These are phyloP conservation scores for Typhlichthys eigenmanni DNA, from an alignment of 2,797 vertebrate genomes.

Conservation along the genomic window DNA sequence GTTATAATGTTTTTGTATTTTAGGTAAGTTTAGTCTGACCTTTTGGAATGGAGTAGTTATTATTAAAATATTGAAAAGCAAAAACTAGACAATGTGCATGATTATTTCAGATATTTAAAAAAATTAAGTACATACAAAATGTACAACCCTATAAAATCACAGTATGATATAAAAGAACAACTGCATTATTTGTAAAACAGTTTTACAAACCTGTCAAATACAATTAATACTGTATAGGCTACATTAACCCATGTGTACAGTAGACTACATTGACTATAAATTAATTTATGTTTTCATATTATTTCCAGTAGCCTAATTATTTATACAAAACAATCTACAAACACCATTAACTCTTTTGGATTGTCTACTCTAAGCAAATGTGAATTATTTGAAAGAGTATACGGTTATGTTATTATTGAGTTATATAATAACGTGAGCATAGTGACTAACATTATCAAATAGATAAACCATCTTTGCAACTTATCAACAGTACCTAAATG, in stretches of 20 bases:
- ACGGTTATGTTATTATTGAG: too few relatives aligned
- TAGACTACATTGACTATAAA: background rate
- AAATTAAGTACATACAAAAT: slow-evolving; percentile 1
- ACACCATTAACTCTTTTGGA: background rate
- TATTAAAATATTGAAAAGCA: too few relatives aligned
- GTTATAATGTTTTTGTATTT: slow-evolving; percentile 7
- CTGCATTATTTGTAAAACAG: background rate
- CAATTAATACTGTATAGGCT: background rate
- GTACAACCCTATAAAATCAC: background rate
- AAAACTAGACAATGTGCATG: too few relatives aligned
- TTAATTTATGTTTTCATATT: background rate
- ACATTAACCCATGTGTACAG: background rate
- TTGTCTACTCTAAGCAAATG: too few relatives aligned
- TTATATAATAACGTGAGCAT: too few relatives aligned
- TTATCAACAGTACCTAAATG: too few relatives aligned
- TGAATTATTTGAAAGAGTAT: too few relatives aligned
- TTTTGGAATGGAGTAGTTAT: background rate
- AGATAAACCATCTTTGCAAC: too few relatives aligned
- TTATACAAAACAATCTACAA: background rate
- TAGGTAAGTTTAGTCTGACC: background rate
- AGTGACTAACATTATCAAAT: too few relatives aligned
- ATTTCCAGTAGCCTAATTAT: background rate
- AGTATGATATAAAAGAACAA: background rate
- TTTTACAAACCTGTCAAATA: slow-evolving; percentile 1
- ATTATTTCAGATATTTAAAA: too few relatives aligned